Evolutionary conservation across 2,113 vertebrate genomes (phyloP).

Genomic region (Condylura cristata): DNA sequence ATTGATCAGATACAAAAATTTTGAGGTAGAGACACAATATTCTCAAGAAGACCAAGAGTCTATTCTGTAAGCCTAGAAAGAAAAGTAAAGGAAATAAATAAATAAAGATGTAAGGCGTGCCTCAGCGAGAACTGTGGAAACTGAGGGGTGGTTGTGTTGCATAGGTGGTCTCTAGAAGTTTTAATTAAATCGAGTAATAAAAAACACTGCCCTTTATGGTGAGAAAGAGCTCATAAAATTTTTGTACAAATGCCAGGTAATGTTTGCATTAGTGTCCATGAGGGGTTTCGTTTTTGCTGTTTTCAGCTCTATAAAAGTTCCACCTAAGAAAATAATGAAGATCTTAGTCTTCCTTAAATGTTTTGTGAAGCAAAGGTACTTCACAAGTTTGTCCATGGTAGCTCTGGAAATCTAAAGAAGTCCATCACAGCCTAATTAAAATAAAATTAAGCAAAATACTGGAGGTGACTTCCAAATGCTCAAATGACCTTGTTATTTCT

Average conservation of each 20-base stretch:
- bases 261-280: conserved; percentile 73
- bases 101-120: not conserved
- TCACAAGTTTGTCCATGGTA: not conserved
- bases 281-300: conserved; percentile 65
- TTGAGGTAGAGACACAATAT: not conserved
- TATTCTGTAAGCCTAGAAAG: not conserved
- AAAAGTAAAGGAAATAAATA: not conserved
- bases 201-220: conserved; percentile 78
- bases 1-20: not conserved
- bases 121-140: conserved; percentile 9
- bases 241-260: conserved; percentile 74
- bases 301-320: conserved; percentile 74
- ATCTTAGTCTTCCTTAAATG: conserved; percentile 22
- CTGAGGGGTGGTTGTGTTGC: conserved; percentile 21
- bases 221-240: conserved; percentile 81
- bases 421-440: not conserved
- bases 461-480: not conserved
- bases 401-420: not conserved
- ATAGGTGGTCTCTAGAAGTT: conserved; percentile 79
- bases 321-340: conserved; percentile 71
- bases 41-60: not conserved
- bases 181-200: conserved; percentile 79
- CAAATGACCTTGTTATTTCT: not conserved
- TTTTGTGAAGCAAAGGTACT: conserved; percentile 3
- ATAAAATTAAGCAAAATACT: not conserved